Base-by-base conservation (phyloP, 2,888 invertebrate genomes). In the Brachyptera putata region DNA sequence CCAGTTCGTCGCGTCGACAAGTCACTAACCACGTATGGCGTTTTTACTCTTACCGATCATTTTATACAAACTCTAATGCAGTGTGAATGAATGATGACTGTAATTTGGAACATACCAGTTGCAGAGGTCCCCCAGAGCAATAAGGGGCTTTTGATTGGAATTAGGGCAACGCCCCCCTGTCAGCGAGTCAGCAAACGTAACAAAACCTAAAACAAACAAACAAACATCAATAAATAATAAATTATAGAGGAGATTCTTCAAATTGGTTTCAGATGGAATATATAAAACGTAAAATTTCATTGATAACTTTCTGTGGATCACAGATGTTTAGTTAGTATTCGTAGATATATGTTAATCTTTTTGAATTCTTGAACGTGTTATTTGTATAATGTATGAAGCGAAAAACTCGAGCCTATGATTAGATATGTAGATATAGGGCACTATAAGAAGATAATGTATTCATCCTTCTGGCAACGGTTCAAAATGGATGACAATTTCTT, bases 31-130 rank as follows among this genome's bases (percentile, higher is more conserved):
- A 53, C 21, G 46, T 46, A 46, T 46, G 46, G 46, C 46, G 36
- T 21, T 34, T 21, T 16, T 18, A 49, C 36, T 16, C 53, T 36
- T 16, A 7, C 16, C 36, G 13, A 13, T 34, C 22, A 14, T 34
- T 9, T 50, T 50, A 50, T 14, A 30, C 14, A 7, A 26, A 50
- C n/a, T 53, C 34, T 53, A 53, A 53, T 53, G 53, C 53, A 53
- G 53, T 53, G 53, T 53, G 53, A 53, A 36, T 53, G 53, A 53
- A n/a, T 53, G 53, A 53, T 53, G 53, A 53, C 53, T 53, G 22
- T 53, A 53, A 53, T 53, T 53, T 53, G 4, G 24, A 53, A 11
- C 18, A 34, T 34, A 21, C 53, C 21, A 9, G 24, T 46, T 18
- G 46, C 22, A 11, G 49, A 13, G 34, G 2, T 18, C 7, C 22